Evolutionary conservation across 64 coral and sea anemone genomes (phyloP).

Genomic region (Porites australiensis): DNA sequence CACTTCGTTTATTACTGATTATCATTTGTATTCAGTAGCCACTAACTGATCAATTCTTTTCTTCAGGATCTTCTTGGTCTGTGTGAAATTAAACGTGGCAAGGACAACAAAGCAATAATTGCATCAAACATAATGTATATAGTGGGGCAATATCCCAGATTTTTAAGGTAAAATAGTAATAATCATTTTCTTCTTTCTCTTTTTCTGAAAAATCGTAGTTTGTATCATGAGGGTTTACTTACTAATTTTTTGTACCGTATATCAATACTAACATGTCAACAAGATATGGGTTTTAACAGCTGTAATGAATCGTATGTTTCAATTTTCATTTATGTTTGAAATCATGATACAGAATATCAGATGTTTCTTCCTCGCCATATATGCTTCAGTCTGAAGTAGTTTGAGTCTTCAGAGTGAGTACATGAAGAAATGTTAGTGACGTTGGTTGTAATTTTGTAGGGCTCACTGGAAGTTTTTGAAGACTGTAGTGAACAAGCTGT

Average conservation of each 20-base stretch:
- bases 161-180: conserved; percentile 73
- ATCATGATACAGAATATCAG: too few relatives aligned
- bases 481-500: conserved; percentile 98
- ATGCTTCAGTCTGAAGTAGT: not conserved
- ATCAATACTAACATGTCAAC: too few relatives aligned
- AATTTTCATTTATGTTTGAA: too few relatives aligned
- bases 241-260: too few relatives aligned
- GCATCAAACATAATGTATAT: conserved; percentile 99
- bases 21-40: too few relatives aligned
- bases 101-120: conserved; percentile 99
- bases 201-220: too few relatives aligned
- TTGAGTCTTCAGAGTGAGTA: not conserved
- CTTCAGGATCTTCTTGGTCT: conserved; percentile 91
- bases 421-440: not conserved
- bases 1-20: too few relatives aligned
- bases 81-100: conserved; percentile 99
- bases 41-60: not conserved
- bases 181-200: not conserved
- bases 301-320: too few relatives aligned
- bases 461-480: conserved; percentile 99
- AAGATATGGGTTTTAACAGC: too few relatives aligned
- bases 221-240: too few relatives aligned
- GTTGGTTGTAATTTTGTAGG: conserved; percentile 19
- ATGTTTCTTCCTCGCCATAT: not conserved
- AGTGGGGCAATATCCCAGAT: conserved; percentile 98